phyloP scores from a whole-genome alignment of 2,113 vertebrate genomes.

The Cercopithecus mona region DNA sequence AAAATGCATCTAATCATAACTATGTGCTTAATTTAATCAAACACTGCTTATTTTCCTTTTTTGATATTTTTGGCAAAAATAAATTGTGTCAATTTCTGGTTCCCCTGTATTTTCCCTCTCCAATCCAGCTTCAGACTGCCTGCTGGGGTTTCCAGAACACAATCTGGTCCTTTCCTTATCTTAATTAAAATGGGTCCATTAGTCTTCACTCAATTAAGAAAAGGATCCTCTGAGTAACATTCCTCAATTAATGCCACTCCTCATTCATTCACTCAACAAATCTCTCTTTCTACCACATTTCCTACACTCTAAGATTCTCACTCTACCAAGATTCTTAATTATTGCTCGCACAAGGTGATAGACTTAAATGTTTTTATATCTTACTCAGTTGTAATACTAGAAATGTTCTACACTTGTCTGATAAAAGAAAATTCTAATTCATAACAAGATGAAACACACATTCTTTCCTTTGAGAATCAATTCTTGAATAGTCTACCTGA shows the following conservation, averaged over 20 bases:
- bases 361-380: background rate
- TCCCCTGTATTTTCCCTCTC: background rate
- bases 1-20: background rate
- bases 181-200: background rate
- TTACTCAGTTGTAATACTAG: background rate
- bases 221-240: background rate
- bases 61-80: conserved; percentile 6
- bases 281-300: background rate
- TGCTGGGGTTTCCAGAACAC: background rate
- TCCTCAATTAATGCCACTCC: background rate
- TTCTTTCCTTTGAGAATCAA: conserved; percentile 12
- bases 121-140: background rate
- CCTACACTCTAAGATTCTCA: background rate
- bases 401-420: background rate
- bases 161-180: background rate
- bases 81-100: background rate
- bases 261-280: background rate
- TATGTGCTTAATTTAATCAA: background rate
- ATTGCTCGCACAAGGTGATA: background rate
- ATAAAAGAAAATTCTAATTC: conserved; percentile 27
- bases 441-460: background rate
- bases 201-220: background rate
- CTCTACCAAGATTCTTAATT: background rate
- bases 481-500: background rate
- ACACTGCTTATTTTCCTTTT: background rate